A percentile compares a stretch with the other conserved stretches of the same genome.
Evolutionary conservation across 2,113 vertebrate genomes (phyloP).

Genomic region (Mobula hypostoma): DNA sequence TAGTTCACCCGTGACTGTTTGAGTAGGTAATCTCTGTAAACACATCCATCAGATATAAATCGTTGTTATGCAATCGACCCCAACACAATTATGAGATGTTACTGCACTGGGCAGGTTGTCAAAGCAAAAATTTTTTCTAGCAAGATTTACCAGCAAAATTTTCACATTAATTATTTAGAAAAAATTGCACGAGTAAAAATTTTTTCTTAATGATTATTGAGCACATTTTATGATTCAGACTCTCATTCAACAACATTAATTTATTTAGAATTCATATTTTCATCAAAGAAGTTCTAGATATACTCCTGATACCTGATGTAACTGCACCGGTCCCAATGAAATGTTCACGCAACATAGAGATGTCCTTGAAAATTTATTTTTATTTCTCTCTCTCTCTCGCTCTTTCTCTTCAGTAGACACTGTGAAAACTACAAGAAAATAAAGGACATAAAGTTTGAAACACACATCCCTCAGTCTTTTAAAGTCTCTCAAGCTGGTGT

Average conservation of each 20-base stretch:
- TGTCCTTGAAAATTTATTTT: no score
- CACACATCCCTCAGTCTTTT: no score
- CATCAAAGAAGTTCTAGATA: background rate
- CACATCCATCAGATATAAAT: no score
- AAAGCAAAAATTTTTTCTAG: background rate
- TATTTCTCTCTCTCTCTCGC: no score
- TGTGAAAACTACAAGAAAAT: no score
- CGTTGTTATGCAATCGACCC: background rate
- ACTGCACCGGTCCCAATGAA: no score
- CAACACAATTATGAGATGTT: background rate
- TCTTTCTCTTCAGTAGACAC: no score
- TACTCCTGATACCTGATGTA: background rate
- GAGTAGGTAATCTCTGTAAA: background rate
- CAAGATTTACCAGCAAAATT: background rate
- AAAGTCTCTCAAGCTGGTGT: no score
- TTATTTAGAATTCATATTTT: background rate
- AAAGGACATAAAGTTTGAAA: no score
- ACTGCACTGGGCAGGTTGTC: background rate
- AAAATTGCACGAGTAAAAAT: background rate
- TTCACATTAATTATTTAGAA: background rate
- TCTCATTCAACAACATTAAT: no score
- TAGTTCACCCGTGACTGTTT: background rate
- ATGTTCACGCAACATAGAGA: no score
- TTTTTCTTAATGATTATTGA: background rate
- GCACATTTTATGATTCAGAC: background rate